Conservation (phyloP, 64 coral and sea anemone genomes). For the Porites lutea region DNA sequence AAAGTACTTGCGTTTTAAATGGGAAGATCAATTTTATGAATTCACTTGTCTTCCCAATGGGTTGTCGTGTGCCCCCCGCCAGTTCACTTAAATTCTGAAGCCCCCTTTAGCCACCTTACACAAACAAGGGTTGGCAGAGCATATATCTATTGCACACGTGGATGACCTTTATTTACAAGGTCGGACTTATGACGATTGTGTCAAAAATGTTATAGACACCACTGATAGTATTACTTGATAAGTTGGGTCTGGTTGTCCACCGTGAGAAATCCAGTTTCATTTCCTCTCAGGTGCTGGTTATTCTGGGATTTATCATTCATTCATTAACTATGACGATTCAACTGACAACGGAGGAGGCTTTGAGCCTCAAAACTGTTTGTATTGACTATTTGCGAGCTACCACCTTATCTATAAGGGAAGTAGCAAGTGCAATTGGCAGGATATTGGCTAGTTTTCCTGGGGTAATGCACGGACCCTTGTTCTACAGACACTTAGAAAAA, state of each 20-base stretch:
- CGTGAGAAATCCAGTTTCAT: constrained; percentile 50
- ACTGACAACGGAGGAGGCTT: constrained; percentile 27
- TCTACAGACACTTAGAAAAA: constrained; percentile 49
- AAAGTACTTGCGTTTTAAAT: constrained; percentile 9
- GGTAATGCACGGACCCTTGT: constrained; percentile 23
- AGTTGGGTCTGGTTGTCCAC: constrained; percentile 12
- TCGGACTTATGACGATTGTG: constrained; percentile 32
- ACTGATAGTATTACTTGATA: too few species aligned
- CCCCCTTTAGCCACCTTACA: constrained; percentile 10
- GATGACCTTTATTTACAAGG: constrained; percentile 23
- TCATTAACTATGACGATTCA: constrained; percentile 41
- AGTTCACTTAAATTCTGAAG: constrained; percentile 12
- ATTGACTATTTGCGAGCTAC: constrained; percentile 3
- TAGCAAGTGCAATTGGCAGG: constrained; percentile 9
- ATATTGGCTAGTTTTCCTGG: constrained; percentile 41
- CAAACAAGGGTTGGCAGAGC: constrained; percentile 35
- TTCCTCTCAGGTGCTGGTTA: constrained; percentile 18
- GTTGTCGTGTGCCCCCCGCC: neutral
- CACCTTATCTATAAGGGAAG: constrained; percentile 46
- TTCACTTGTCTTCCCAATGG: neutral
- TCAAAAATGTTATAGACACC: constrained; percentile 40
- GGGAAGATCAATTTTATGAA: neutral
- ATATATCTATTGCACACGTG: constrained; percentile 30
- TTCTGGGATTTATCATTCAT: constrained; percentile 31
- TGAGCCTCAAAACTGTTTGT: constrained; percentile 2